Base-by-base conservation (phyloP, 1,140 invertebrate genomes). In the Diachasmimorpha longicaudata region DNA sequence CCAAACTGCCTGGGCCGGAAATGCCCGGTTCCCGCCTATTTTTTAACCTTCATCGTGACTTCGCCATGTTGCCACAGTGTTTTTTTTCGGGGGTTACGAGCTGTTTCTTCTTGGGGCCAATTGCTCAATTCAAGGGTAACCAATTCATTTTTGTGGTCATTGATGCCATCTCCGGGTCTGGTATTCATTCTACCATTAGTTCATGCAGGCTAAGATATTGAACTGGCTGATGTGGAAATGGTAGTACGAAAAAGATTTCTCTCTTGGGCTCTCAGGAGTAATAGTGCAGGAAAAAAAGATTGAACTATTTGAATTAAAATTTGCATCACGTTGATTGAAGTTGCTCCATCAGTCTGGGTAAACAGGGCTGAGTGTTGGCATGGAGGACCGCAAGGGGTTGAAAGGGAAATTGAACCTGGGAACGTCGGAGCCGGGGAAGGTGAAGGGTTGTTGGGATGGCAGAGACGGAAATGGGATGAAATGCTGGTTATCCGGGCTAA, bases 401-500 rank as follows among this genome's bases (percentile, higher is more conserved):
- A 63, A 63, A 67, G 72, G 19, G 70, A 74, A 74, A n/a, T 42
- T 25, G 71, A 11, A 63, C 44, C n/a, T 31, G 23, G 72, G 16
- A 21, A 14, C 25, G 37, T 36, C 9, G 31, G 36, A 23, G 42
- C 0, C 42, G 58, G 21, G 39, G 37, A 21, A 14, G 46, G 21
- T 13, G 21, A 68, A 16, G 16, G n/a, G 4, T 46, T 13, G 58
- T 25, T 23, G 58, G 58, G 31, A 25, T 25, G 58, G 58, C 25
- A 63, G 16, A 21, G 16, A 37, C 58, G 72, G 72, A 74, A 74
- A 74, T 74, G 72, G 55, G 72, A 74, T 63, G 55, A 63, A 74
- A 74, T 74, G 58, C 66, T 63, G 72, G 72, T 74, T 74, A 74
- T 74, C 72, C 72, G 58, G 58, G 72, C 72, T 74, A 74, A 74